These are phyloP conservation scores for Stenichneumon culpator DNA, from an alignment of 2,888 invertebrate species.

Conservation along the genomic window DNA sequence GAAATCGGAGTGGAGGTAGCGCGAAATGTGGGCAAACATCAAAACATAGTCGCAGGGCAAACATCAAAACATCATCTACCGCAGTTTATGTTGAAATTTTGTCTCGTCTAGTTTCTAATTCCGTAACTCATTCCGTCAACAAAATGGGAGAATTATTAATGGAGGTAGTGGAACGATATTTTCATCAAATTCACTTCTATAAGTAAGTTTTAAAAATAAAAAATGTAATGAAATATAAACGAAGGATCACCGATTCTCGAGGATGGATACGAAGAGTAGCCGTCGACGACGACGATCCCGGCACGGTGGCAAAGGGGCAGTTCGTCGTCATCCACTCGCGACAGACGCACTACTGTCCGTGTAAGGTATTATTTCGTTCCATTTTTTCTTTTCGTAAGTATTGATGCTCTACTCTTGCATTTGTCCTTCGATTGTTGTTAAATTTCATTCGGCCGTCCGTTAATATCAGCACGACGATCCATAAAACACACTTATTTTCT, in stretches of 20 bases:
- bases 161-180: slow-evolving; percentile 32
- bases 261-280: slow-evolving; percentile 32
- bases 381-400: slow-evolving; percentile 65
- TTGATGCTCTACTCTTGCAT: slow-evolving; percentile 68
- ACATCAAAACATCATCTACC: background rate
- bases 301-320: slow-evolving; percentile 29
- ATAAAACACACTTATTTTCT: slow-evolving; percentile 73
- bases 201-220: background rate
- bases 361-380: background rate
- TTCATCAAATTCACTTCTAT: slow-evolving; percentile 24
- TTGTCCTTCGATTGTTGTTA: slow-evolving; percentile 21
- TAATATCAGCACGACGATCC: slow-evolving; percentile 46
- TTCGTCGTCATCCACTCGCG: slow-evolving; percentile 11
- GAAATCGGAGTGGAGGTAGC: slow-evolving; percentile 22
- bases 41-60: background rate
- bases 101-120: background rate
- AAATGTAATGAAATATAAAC: background rate
- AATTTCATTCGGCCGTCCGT: slow-evolving; percentile 36
- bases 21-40: background rate
- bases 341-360: slow-evolving; percentile 29
- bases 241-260: slow-evolving; percentile 34
- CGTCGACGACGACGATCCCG: slow-evolving; percentile 9
- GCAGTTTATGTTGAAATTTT: background rate
- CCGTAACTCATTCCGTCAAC: background rate
- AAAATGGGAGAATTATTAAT: background rate